Evolutionary conservation across 2,113 vertebrate genomes (phyloP), one percentile per base, ranked within the genome.

Genomic region (Mirza zaza): DNA sequence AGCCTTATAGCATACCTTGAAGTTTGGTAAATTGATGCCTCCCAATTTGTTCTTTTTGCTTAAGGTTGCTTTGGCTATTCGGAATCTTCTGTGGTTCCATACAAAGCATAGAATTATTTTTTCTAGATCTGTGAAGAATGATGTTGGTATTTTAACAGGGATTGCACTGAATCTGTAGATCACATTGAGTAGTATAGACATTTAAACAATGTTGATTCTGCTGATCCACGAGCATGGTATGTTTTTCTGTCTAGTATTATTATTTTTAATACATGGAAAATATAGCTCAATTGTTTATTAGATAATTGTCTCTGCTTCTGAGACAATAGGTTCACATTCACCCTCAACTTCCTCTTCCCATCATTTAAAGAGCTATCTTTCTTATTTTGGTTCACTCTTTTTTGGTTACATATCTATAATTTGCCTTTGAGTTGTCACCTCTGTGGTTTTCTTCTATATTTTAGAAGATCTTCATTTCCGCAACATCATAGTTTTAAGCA

Each of bases 301-400:
- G 17, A 63, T 52, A 70, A 87, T 20, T 82, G 13, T 9, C 17
- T 45, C 14, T 45, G 13, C 82, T 84, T 90, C 5, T 70, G 21
- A 39, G 59, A 70, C 14, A 76, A 32, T 25, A 42, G 14, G 25
- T 32, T 68, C 10, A 6, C 9, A 45, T 1, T 10, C n/a, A 45
- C 5, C 57, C 14, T 21, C 11, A 13, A 3, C 29, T 12, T 2
- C 21, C 6, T 4, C 5, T 12, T 15, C 50, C n/a, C 8, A 2
- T 32, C 34, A 15, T 34, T 59, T 89, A 48, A 29, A 76, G 4
- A 45, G 6, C 18, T 39, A 1, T 13, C 6, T 23, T 70, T 68
- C 29, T 70, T n/a, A 42, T 12, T 59, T 65, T 32, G 5, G 5
- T 39, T 57, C 17, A 42, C n/a, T 10, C 1, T 77, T 92, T 20